Percentiles rank a stretch among this genome's conserved stretches.
These are phyloP conservation scores for Nasua narica DNA, from an alignment of 2,797 vertebrate genomes.

Conservation along the genomic window DNA sequence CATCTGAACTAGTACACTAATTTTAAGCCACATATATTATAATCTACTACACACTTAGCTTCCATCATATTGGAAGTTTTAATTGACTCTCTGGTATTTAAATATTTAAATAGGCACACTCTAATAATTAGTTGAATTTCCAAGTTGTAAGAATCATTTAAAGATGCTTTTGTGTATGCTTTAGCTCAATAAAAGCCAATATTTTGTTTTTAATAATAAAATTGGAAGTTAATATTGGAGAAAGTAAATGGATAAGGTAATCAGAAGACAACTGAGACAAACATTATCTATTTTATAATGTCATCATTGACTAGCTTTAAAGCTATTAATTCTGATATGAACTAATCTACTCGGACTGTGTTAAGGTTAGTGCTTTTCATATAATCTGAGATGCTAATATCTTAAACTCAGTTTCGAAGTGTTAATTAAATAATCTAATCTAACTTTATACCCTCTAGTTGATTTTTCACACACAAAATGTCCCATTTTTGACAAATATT, in stretches of 20 bases:
- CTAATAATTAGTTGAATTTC: neutral
- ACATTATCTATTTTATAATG: neutral
- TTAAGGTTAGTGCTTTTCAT: neutral
- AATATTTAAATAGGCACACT: neutral
- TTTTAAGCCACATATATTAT: neutral
- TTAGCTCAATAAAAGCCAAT: neutral
- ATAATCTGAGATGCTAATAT: neutral
- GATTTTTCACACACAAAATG: neutral
- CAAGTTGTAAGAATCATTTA: neutral
- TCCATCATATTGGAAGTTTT: neutral
- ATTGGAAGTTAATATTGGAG: neutral
- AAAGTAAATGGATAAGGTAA: neutral
- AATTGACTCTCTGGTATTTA: neutral
- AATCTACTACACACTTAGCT: neutral
- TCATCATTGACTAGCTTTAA: neutral
- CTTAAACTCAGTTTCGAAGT: neutral
- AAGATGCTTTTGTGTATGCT: neutral
- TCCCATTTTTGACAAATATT: neutral
- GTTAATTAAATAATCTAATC: neutral
- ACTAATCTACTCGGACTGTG: neutral
- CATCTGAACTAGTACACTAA: neutral
- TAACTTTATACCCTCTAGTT: neutral
- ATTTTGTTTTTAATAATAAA: neutral
- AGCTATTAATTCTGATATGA: neutral
- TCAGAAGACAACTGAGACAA: neutral